Evolutionary conservation across 1,140 invertebrate genomes (phyloP), one percentile per base, ranked within the genome.

Genomic region (Harlomillsia oculata): DNA sequence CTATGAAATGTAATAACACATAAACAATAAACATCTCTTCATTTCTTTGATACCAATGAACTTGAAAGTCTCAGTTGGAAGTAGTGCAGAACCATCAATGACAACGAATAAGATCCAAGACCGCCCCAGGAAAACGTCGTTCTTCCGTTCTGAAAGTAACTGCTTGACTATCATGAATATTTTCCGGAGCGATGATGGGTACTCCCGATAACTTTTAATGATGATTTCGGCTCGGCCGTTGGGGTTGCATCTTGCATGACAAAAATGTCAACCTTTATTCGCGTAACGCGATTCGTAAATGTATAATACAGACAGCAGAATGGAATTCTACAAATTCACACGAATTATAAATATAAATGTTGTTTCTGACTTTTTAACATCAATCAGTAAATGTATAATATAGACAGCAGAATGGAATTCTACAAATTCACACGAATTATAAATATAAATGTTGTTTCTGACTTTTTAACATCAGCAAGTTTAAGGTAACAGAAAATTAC

Each of bases 61-160:
- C 5, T 6, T 43, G n/a, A n/a, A n/a, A n/a, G n/a, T 49, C 55
- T 52, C 70, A 87, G 84, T 80, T 97, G 92, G 57, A 98, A 78
- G 75, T 97, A 99, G 76, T 90, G 95, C 72, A 99, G 91, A 67
- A 89, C 91, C 86, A 99, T 93, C 52, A 99, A 81, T 72, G 98
- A 97, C 62, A 99, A 81, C 70, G 92, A 93, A 75, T 99, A 99
- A 34, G 94, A 98, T 62, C 92, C 94, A 67, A 99, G 96, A 70
- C 96, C 96, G n/a, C 63, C 96, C 94, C 46, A 92, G 97, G 75
- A 96, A 99, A 43, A 98, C 95, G 81, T 98, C 94, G 75, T 98
- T 98, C 66, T 97, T 91, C 72, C 94, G 81, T 75, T 97, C 89
- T 45, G 96, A 77, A 52, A 98, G 80, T 77, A 97, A 98, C 76